A percentile compares a stretch with the other conserved stretches of the same genome.
phyloP scores from a whole-genome alignment of 2,888 invertebrate genomes.

The Pseudolycoriella hygida region DNA sequence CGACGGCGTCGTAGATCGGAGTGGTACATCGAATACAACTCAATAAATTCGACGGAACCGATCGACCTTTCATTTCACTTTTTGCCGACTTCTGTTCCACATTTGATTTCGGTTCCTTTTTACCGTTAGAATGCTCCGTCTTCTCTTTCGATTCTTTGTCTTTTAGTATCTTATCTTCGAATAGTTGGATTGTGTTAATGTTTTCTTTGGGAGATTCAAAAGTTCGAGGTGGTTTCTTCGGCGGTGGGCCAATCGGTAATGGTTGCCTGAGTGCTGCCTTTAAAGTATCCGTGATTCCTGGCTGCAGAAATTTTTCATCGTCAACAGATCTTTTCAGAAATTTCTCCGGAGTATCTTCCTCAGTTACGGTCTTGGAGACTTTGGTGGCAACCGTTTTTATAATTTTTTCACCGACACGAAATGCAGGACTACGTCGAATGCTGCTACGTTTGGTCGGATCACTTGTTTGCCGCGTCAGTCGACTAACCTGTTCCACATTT shows the following conservation, averaged over 20 bases:
- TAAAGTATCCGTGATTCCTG: constrained; percentile 34
- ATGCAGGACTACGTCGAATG: constrained; percentile 38
- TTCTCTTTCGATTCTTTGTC: too few relatives aligned
- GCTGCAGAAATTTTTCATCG: constrained; percentile 17
- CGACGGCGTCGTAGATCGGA: constrained; percentile 5
- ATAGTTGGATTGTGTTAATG: constrained; percentile 7
- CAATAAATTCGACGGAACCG: not conserved
- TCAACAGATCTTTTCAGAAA: constrained; percentile 19
- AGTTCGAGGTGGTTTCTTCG: constrained; percentile 55
- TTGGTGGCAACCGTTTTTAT: constrained; percentile 12
- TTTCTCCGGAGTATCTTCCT: constrained; percentile 10
- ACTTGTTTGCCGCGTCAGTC: constrained; percentile 17
- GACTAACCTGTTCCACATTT: constrained; percentile 8
- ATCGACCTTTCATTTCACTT: not conserved
- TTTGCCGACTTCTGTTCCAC: too few relatives aligned
- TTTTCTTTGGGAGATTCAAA: constrained; percentile 23
- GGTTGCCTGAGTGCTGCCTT: constrained; percentile 48
- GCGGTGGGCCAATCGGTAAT: constrained; percentile 50
- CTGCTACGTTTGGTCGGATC: constrained; percentile 28
- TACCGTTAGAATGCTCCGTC: too few relatives aligned
- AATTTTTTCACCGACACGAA: constrained; percentile 29
- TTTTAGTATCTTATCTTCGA: constrained; percentile 6
- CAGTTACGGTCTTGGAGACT: constrained; percentile 6
- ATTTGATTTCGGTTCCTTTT: too few relatives aligned
- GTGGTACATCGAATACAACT: constrained; percentile 8